Evolutionary conservation across 2,888 invertebrate species (phyloP).

Genomic region (Eupithecia tripunctaria): DNA sequence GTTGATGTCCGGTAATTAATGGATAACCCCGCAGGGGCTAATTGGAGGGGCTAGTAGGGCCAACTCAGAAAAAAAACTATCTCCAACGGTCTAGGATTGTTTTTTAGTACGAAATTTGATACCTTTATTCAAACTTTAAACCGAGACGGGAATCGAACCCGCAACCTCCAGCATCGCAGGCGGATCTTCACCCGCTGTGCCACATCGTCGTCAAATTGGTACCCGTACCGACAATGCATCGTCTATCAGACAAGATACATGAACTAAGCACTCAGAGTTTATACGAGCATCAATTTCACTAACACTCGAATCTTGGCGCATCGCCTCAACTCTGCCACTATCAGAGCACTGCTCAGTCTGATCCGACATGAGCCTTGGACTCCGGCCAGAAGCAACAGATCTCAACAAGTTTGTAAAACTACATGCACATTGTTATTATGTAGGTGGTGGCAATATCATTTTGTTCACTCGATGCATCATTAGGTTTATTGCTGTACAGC

Average conservation of each 20-base stretch:
- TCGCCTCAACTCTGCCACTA: constrained; percentile 59
- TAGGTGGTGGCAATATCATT: not conserved
- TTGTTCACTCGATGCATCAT: not conserved
- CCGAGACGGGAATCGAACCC: too few species aligned
- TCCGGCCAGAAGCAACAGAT: constrained; percentile 76
- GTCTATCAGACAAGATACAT: not conserved
- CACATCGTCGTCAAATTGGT: too few species aligned
- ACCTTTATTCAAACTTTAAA: too few species aligned
- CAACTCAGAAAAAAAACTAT: too few species aligned
- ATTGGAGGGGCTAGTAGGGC: too few species aligned
- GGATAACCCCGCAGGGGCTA: too few species aligned
- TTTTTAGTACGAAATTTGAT: too few species aligned
- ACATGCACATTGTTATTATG: not conserved
- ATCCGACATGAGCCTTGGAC: constrained; percentile 69
- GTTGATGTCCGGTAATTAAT: too few species aligned
- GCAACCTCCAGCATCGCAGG: too few species aligned
- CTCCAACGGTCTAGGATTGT: too few species aligned
- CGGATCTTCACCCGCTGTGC: too few species aligned
- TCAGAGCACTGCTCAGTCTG: constrained; percentile 63
- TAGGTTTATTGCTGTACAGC: not conserved
- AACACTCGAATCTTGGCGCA: constrained; percentile 54
- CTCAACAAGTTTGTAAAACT: constrained; percentile 61
- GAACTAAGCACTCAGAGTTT: constrained; percentile 18
- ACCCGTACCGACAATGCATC: not conserved
- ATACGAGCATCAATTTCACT: constrained; percentile 28